A percentile compares a stretch with the other conserved stretches of the same genome.
Conservation (phyloP, 2,797 vertebrate genomes). For the Sphenodon punctatus region DNA sequence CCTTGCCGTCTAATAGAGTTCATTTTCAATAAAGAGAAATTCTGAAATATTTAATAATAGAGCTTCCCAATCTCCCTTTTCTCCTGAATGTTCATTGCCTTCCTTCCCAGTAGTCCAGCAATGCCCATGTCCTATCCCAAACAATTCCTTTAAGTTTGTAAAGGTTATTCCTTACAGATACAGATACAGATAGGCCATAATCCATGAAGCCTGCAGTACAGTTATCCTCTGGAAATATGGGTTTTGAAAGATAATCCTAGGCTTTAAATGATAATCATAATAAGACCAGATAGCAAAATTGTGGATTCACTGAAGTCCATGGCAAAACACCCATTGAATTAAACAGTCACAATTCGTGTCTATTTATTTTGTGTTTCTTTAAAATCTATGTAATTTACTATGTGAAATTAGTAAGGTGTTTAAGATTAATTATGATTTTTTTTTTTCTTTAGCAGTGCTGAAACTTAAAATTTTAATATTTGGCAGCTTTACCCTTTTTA, state of each 20-base stretch:
- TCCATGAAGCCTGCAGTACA: no score
- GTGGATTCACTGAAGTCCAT: no score
- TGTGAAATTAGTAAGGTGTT: neutral
- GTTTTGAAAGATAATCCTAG: conserved; percentile 2
- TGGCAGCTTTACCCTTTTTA: neutral
- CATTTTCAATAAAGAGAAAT: no score
- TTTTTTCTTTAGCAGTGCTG: neutral
- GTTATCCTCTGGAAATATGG: neutral
- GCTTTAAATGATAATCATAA: no score
- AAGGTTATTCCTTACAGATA: no score
- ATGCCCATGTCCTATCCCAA: neutral
- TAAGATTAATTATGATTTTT: neutral
- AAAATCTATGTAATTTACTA: neutral
- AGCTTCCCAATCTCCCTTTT: no score
- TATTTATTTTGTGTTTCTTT: conserved; percentile 34
- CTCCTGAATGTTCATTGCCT: neutral
- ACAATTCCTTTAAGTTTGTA: no score
- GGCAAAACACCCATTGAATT: no score
- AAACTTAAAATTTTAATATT: conserved; percentile 10
- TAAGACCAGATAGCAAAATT: no score
- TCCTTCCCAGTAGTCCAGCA: neutral
- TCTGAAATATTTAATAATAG: no score
- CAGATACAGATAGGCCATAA: no score
- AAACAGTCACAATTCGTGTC: no score
- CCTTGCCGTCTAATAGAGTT: neutral